Evolutionary conservation across 2,888 invertebrate genomes (phyloP), one percentile per base, ranked within the genome.

Genomic region (Caenorhabditis sp.): DNA sequence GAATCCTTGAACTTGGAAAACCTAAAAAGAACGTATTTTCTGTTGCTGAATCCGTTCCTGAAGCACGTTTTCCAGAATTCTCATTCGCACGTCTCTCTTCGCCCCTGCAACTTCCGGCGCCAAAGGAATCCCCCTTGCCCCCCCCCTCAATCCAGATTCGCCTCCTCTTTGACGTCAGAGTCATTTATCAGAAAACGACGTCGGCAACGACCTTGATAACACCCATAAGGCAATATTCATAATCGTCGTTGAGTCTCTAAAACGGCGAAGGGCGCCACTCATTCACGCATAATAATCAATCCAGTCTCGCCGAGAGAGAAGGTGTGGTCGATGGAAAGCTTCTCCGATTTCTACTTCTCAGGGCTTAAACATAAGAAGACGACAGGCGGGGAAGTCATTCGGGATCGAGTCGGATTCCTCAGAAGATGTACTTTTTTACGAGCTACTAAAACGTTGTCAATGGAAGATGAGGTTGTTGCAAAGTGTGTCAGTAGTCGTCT

Each of bases 251-350:
- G 35, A 58, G 24, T 58, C 24, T 37, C 20, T 51, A 50, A 9
- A 20, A 44, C 24, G 53, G 61, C 35, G 53, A 20, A 40, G 20
- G 44, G 61, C 53, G 55, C 71, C 67, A 68, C 56, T 53, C 37
- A 76, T 76, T 76, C 76, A 76, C 76, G 76, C 76, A 76, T 76
- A 76, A 76, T 76, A 76, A 76, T 76, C 76, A 76, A 76, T 76
- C 76, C 76, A 76, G 76, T 76, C 67, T 67, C 67, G 74, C 13
- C 22, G 2, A 44, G 44, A 53, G 28, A 62, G n/a, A 32, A 72
- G 71, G 71, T 64, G 71, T 64, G 71, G 71, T 62, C 62, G 55
- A 11, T 13, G 40, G n/a, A n/a, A n/a, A n/a, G 32, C 32, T 32
- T 32, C 32, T 6, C n/a, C n/a, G n/a, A n/a, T n/a, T n/a, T 6